Percentiles rank a stretch among this genome's conserved stretches.
phyloP scores from a whole-genome alignment of 2,797 vertebrate species.

The Denticeps clupeoides region DNA sequence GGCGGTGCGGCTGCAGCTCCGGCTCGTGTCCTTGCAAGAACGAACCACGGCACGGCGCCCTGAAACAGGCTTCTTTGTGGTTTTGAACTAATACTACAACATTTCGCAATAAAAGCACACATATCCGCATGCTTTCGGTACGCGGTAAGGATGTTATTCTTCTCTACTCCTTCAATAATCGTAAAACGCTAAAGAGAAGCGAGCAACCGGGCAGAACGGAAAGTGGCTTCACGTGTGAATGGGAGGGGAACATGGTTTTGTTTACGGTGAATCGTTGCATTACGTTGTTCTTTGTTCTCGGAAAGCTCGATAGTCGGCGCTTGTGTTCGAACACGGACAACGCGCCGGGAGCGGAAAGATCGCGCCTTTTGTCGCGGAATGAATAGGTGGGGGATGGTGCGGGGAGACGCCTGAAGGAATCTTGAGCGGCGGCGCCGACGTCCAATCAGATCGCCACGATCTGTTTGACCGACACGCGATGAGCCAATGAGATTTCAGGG shows the following conservation, averaged over 20 bases:
- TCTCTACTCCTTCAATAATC: background rate
- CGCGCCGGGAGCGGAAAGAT: background rate
- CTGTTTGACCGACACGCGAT: background rate
- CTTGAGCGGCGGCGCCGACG: constrained; percentile 22
- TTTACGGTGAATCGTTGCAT: no score
- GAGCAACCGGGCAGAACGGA: no score
- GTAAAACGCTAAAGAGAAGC: no score
- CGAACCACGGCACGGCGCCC: constrained; percentile 23
- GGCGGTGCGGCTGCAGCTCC: background rate
- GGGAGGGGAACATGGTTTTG: no score
- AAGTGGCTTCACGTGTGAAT: no score
- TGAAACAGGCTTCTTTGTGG: no score
- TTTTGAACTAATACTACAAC: no score
- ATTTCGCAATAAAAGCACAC: background rate
- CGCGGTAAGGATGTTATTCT: background rate
- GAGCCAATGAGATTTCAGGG: constrained; percentile 41
- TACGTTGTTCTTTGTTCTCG: no score
- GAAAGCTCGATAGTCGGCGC: no score
- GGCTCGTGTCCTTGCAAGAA: constrained; percentile 3
- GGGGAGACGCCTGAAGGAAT: constrained; percentile 9
- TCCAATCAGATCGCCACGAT: constrained; percentile 35
- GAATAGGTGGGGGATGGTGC: constrained; percentile 5
- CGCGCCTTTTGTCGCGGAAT: constrained; percentile 9
- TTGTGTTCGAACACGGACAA: background rate
- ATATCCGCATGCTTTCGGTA: constrained; percentile 3